These are phyloP conservation scores for Diaperis boleti DNA, from an alignment of 2,888 invertebrate species.

Conservation along the genomic window DNA sequence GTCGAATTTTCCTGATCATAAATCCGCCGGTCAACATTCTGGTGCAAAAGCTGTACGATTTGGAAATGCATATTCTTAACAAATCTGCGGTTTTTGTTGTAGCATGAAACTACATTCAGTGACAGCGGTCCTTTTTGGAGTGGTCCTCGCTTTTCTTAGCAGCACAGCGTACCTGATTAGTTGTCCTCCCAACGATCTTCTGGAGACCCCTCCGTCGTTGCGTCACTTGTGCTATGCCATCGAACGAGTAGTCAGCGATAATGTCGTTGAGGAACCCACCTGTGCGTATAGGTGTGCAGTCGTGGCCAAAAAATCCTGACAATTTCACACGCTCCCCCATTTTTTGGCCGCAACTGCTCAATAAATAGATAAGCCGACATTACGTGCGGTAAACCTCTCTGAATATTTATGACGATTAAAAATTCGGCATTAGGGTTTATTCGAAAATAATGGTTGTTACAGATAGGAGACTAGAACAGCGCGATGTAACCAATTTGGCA, in stretches of 20 bases:
- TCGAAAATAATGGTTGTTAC: slow-evolving; percentile 19
- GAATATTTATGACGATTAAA: slow-evolving; percentile 23
- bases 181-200: slow-evolving; percentile 52
- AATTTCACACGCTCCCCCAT: no score
- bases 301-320: no score
- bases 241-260: slow-evolving; percentile 55
- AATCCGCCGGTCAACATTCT: no score
- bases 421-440: slow-evolving; percentile 4
- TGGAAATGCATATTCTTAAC: no score
- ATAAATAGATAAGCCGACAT: no score
- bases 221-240: slow-evolving; percentile 54
- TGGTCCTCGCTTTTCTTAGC: slow-evolving; percentile 44
- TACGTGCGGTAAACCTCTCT: no score
- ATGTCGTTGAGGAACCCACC: slow-evolving; percentile 48
- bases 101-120: slow-evolving; percentile 51
- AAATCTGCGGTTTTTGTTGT: no score
- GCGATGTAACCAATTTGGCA: slow-evolving; percentile 46
- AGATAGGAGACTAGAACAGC: slow-evolving; percentile 22
- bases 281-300: slow-evolving; percentile 51
- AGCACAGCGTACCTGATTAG: slow-evolving; percentile 53
- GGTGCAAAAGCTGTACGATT: no score
- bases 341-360: no score
- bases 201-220: slow-evolving; percentile 51
- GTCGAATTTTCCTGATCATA: no score
- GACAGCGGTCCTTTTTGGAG: slow-evolving; percentile 45